Percentiles rank a stretch among this genome's conserved stretches.
phyloP scores from a whole-genome alignment of 2,888 invertebrate genomes.

The Chrysotoxum bicinctum region DNA sequence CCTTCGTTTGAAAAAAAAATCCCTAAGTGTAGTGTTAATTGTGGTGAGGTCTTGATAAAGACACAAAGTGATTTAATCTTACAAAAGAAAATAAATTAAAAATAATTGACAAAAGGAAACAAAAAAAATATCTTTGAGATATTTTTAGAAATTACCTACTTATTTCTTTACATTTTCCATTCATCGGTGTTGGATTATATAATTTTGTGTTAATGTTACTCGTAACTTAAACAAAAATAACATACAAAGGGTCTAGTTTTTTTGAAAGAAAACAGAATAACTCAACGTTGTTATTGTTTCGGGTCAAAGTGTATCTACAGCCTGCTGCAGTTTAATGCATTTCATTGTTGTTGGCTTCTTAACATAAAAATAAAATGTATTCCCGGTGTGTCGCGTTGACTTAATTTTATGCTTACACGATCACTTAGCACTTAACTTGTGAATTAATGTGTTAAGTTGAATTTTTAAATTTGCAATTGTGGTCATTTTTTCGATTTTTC shows the following conservation, averaged over 20 bases:
- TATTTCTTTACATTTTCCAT: conserved; percentile 23
- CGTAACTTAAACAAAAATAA: conserved; percentile 18
- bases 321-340: conserved; percentile 38
- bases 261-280: background rate
- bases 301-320: conserved; percentile 54
- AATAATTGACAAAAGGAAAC: background rate
- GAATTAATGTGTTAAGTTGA: conserved; percentile 69
- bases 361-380: conserved; percentile 20
- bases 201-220: conserved; percentile 58
- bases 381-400: conserved; percentile 34
- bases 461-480: conserved; percentile 58
- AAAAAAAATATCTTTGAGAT: conserved; percentile 49
- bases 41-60: conserved; percentile 15
- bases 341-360: conserved; percentile 7
- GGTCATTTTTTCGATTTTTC: conserved; percentile 47
- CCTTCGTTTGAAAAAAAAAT: background rate
- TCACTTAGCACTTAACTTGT: conserved; percentile 64
- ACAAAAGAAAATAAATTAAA: conserved; percentile 24
- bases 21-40: conserved; percentile 36
- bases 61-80: conserved; percentile 2
- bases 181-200: conserved; percentile 56
- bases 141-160: conserved; percentile 69
- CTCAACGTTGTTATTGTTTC: conserved; percentile 16
- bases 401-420: conserved; percentile 70
- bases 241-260: background rate